Evolutionary conservation across 2,888 invertebrate genomes (phyloP).

Genomic region (Leuctra nigra): DNA sequence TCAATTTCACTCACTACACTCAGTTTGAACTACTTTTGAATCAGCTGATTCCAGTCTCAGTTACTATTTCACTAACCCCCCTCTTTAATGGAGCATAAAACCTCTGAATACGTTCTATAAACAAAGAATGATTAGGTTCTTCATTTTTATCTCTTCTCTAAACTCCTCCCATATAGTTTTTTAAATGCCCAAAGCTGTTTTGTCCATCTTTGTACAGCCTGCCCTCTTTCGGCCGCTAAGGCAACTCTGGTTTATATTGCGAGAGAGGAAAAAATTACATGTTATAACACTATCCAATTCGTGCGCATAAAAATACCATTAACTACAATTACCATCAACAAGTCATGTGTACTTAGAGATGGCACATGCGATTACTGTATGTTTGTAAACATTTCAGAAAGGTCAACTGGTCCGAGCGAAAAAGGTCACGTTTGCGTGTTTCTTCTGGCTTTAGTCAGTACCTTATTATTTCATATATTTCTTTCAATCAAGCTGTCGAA

Average conservation of each 20-base stretch:
- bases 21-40: slow-evolving; percentile 9
- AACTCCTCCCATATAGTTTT: slow-evolving; percentile 4
- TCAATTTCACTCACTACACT: slow-evolving; percentile 14
- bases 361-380: background rate
- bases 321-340: background rate
- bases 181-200: background rate
- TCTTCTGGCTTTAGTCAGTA: background rate
- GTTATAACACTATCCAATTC: background rate
- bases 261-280: background rate
- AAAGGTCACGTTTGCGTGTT: slow-evolving; percentile 22
- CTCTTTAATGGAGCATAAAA: background rate
- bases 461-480: background rate
- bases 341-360: background rate
- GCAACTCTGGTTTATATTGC: background rate
- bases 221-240: background rate
- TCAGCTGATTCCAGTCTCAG: slow-evolving; percentile 15
- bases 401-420: slow-evolving; percentile 22
- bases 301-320: background rate
- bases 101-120: background rate
- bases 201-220: background rate
- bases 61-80: background rate
- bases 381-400: slow-evolving; percentile 19
- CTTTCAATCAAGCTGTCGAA: background rate
- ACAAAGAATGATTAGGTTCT: background rate
- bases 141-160: slow-evolving; percentile 1